Base-by-base conservation (phyloP, 2,888 invertebrate species). In the Petrolisthes manimaculis region DNA sequence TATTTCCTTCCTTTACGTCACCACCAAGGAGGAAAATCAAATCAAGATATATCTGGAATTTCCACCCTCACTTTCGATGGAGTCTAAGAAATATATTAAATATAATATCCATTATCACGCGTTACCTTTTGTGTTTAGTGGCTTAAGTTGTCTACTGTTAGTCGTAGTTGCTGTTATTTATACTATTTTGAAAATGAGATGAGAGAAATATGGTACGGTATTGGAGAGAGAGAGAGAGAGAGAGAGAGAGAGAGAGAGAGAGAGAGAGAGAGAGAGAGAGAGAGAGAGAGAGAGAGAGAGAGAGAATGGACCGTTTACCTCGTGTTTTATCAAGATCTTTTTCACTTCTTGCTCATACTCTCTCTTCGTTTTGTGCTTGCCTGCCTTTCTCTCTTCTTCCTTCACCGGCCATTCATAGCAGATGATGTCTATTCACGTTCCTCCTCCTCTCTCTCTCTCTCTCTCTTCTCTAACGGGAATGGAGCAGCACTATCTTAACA, bases 361-460 rank as follows among this genome's bases (percentile, higher is more conserved):
- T 18, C 67, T 67, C 67, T 67, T 67, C 18, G 1, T 67, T 18
- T 67, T 18, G 12, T 18, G 12, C 67, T 67, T 18, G 12, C 3
- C 18, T 18, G 18, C 18, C 67, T 18, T 14, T 18, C 12, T 14
- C 67, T 18, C 67, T 67, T 67, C 67, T 18, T 14, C 14, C 67
- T 67, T 12, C 18, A 14, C 12, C 18, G 1, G 67, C 18, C 12
- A 14, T 67, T 67, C 12, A 67, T 67, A 18, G 12, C 1, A 12
- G 37, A 37, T 37, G 37, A 37, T 37, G 37, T 37, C 37, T 37
- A 37, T 37, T 37, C 37, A 5, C n/a, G 24, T n/a, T 37, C 9
- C n/a, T n/a, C 74, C 9, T 2, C 37, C n/a, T n/a, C 74, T 74
- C 74, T n/a, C 74, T n/a, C 74, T 74, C 74, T n/a, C 74, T 74